phyloP scores from a whole-genome alignment of 1,140 invertebrate genomes.

The Drosophila parabipectinata region DNA sequence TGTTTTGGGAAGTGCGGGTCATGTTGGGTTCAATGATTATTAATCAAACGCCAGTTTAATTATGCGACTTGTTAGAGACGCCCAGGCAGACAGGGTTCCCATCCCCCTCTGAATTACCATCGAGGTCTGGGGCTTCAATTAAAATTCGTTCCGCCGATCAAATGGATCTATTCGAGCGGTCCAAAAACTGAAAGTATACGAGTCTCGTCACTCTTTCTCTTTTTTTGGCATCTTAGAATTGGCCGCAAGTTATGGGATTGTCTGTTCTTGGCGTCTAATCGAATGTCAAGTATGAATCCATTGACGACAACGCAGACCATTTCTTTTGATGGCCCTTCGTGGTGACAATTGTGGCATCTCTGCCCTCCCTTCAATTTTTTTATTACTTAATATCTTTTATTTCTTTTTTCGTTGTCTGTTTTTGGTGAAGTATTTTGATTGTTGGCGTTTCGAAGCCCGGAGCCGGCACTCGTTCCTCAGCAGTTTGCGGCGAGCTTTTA shows the following conservation, averaged over 20 bases:
- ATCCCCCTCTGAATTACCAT: constrained; percentile 10
- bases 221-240: constrained; percentile 60
- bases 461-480: constrained; percentile 29
- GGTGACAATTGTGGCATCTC: constrained; percentile 33
- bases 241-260: constrained; percentile 4
- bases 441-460: constrained; percentile 19
- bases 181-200: constrained; percentile 57
- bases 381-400: constrained; percentile 67
- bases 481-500: constrained; percentile 48
- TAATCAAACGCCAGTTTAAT: constrained; percentile 78
- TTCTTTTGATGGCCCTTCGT: constrained; percentile 66
- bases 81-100: constrained; percentile 12
- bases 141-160: constrained; percentile 78
- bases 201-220: constrained; percentile 14
- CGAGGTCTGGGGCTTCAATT: constrained; percentile 69
- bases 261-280: constrained; percentile 59
- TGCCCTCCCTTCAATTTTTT: constrained; percentile 18
- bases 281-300: constrained; percentile 81
- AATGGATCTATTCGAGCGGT: constrained; percentile 51
- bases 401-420: constrained; percentile 38
- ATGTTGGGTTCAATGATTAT: constrained; percentile 72
- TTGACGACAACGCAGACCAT: constrained; percentile 63
- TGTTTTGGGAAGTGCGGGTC: constrained; percentile 58
- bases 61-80: constrained; percentile 60
- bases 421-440: constrained; percentile 65